Evolutionary conservation across 2,888 invertebrate species (phyloP).

Genomic region (Apotomis turbidana): DNA sequence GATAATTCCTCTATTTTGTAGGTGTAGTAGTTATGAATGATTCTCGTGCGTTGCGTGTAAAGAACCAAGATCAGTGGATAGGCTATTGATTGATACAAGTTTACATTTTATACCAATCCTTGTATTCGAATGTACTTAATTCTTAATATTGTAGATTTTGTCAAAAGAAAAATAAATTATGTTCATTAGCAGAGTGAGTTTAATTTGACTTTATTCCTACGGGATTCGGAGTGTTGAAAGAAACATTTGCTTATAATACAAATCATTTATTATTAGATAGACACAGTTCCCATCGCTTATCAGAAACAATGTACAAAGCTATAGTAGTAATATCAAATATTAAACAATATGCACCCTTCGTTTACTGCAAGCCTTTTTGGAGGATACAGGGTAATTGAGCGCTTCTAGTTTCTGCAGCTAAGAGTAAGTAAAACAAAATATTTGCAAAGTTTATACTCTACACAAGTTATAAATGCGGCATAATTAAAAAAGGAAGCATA

Average conservation of each 20-base stretch:
- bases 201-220: constrained; percentile 42
- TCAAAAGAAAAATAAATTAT: constrained; percentile 81
- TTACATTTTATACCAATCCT: constrained; percentile 83
- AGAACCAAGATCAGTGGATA: constrained; percentile 79
- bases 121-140: constrained; percentile 83
- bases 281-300: constrained; percentile 89
- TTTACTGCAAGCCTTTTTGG: constrained; percentile 82
- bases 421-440: constrained; percentile 76
- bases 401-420: constrained; percentile 81
- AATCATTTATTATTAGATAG: constrained; percentile 88
- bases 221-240: constrained; percentile 49
- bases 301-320: constrained; percentile 89
- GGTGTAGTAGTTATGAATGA: constrained; percentile 57
- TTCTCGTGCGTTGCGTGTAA: constrained; percentile 73
- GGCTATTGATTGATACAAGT: constrained; percentile 77
- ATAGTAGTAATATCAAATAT: constrained; percentile 85
- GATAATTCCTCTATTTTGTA: constrained; percentile 50
- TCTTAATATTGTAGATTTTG: constrained; percentile 81
- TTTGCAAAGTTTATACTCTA: constrained; percentile 79
- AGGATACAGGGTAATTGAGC: constrained; percentile 83
- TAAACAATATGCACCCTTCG: constrained; percentile 84
- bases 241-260: constrained; percentile 83
- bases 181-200: constrained; percentile 75
- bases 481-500: constrained; percentile 78
- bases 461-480: constrained; percentile 79